Percentiles rank a stretch among this genome's conserved stretches.
These are phyloP conservation scores for Hydrophis major DNA, from an alignment of 2,797 vertebrate species.

Conservation along the genomic window DNA sequence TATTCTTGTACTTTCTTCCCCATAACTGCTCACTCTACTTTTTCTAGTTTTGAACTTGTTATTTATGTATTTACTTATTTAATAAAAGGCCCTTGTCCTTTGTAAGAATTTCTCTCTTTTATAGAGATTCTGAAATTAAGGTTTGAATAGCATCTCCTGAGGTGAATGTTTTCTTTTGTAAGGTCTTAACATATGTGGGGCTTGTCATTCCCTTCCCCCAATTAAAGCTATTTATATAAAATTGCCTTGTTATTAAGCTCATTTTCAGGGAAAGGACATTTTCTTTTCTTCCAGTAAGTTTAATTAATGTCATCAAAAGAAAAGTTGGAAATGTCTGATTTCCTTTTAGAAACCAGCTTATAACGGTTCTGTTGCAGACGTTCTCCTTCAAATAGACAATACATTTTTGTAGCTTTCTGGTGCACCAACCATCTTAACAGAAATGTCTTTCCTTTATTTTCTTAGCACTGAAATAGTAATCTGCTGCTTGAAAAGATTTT, in stretches of 20 bases:
- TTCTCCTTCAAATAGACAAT: constrained; percentile 37
- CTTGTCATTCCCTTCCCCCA: constrained; percentile 45
- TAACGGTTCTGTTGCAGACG: constrained; percentile 35
- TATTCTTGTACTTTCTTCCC: constrained; percentile 17
- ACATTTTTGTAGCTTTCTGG: constrained; percentile 53
- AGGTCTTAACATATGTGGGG: constrained; percentile 42
- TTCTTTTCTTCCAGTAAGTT: constrained; percentile 52
- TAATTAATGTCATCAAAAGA: constrained; percentile 58
- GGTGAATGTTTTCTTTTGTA: constrained; percentile 23
- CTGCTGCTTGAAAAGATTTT: constrained; percentile 39
- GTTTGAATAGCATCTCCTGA: constrained; percentile 1
- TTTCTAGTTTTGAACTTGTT: not conserved
- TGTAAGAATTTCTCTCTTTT: not conserved
- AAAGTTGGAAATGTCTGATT: constrained; percentile 49
- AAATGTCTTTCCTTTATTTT: constrained; percentile 51
- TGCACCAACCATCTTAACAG: constrained; percentile 35
- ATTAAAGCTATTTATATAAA: constrained; percentile 47
- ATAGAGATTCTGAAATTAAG: constrained; percentile 22
- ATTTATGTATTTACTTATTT: constrained; percentile 7
- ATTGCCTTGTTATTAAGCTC: constrained; percentile 52
- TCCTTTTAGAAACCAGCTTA: constrained; percentile 50
- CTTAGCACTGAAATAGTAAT: constrained; percentile 46
- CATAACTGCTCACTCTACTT: not conserved
- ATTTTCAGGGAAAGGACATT: constrained; percentile 51
- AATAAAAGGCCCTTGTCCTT: not conserved